Conservation (phyloP, 2,113 vertebrate genomes). For the Sturnira hondurensis region DNA sequence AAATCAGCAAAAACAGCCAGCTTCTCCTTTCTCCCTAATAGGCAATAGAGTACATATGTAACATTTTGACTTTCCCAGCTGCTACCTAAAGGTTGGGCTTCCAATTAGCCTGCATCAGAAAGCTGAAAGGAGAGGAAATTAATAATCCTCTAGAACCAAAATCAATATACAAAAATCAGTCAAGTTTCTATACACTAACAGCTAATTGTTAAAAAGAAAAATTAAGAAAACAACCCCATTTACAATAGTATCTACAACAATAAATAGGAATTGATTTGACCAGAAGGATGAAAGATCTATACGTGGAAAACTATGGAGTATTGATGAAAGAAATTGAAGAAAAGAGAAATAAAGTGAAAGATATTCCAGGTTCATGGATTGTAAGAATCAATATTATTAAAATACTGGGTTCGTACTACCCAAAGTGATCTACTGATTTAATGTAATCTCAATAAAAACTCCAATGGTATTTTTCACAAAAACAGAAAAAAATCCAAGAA, state of each 20-base stretch:
- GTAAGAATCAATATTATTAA: not conserved
- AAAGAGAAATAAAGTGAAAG: not conserved
- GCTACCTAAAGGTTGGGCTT: not conserved
- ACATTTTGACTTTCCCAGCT: not conserved
- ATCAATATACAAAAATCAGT: not conserved
- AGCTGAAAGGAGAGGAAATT: not conserved
- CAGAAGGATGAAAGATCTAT: not conserved
- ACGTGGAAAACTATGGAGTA: not conserved
- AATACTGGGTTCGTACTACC: not conserved
- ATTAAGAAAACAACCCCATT: not conserved
- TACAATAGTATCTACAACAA: not conserved
- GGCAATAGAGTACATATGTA: not conserved
- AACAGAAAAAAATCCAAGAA: not conserved
- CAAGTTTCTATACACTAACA: not conserved
- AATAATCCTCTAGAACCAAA: not conserved
- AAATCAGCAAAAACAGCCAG: not conserved
- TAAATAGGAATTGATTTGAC: not conserved
- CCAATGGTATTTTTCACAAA: not conserved
- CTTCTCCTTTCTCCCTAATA: not conserved
- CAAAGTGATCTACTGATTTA: not conserved
- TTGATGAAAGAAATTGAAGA: not conserved
- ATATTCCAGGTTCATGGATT: not conserved
- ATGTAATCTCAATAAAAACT: not conserved
- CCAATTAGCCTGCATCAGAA: not conserved
- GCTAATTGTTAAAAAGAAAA: not conserved